Conservation (phyloP, 2,797 vertebrate species). For the Gallinago nigripennis region DNA sequence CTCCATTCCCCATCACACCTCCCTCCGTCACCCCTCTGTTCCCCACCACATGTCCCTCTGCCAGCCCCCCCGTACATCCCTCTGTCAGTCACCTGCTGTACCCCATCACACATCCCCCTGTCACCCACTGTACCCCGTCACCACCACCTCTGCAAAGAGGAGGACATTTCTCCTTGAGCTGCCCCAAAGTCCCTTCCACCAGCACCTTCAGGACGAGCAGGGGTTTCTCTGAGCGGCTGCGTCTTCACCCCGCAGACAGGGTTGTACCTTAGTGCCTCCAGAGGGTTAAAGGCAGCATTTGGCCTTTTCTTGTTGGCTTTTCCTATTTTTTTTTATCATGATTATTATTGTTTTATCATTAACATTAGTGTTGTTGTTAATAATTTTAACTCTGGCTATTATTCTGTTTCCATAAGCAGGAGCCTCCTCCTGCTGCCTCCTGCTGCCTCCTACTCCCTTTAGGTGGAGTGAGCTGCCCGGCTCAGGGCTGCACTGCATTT, state of each 20-base stretch:
- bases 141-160: neutral
- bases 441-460: slow-evolving; percentile 39
- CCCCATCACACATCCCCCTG: neutral
- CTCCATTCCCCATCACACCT: rapidly evolving
- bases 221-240: neutral
- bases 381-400: neutral
- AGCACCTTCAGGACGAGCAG: neutral
- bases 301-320: neutral
- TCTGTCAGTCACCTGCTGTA: too few relatives aligned
- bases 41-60: neutral
- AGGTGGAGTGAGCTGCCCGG: slow-evolving; percentile 26
- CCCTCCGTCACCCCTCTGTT: neutral
- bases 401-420: neutral
- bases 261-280: neutral
- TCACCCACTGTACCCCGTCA: neutral
- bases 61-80: neutral
- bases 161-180: neutral
- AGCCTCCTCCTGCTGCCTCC: neutral
- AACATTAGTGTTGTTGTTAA: too few relatives aligned
- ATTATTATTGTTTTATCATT: neutral
- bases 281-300: neutral
- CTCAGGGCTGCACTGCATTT: neutral
- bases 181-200: neutral
- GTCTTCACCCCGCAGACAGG: rapidly evolving
- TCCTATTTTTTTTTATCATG: neutral